Evolutionary conservation across 1,140 invertebrate genomes (phyloP).

Genomic region (Atta cephalotes): DNA sequence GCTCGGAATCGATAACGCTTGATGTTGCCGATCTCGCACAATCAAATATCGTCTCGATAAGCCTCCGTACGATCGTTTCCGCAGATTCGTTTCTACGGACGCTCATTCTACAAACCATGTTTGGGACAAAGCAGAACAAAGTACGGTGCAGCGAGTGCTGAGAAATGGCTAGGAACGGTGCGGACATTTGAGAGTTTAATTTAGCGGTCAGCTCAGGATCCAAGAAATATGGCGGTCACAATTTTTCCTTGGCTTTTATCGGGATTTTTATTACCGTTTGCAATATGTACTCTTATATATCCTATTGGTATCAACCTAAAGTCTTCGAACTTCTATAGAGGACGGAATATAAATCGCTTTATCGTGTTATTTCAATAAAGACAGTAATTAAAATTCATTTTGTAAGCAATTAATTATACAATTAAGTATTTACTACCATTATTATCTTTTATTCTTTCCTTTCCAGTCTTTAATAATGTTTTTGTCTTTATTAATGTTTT

Average conservation of each 20-base stretch:
- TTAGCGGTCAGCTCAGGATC: slow-evolving; percentile 11
- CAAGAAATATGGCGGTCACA: slow-evolving; percentile 55
- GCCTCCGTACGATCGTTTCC: background rate
- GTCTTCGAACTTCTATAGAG: no score
- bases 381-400: slow-evolving; percentile 12
- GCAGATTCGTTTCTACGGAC: background rate
- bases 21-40: background rate
- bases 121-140: slow-evolving; percentile 1
- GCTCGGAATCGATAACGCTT: slow-evolving; percentile 3
- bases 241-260: slow-evolving; percentile 36
- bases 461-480: background rate
- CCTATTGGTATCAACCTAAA: background rate
- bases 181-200: slow-evolving; percentile 55
- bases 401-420: slow-evolving; percentile 2
- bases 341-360: background rate
- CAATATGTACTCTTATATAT: slow-evolving; percentile 18
- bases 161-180: slow-evolving; percentile 28
- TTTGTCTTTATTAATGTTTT: background rate
- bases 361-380: background rate
- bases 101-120: slow-evolving; percentile 7
- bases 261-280: slow-evolving; percentile 45
- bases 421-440: background rate
- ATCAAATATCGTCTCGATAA: slow-evolving; percentile 50
- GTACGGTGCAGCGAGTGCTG: background rate
- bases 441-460: background rate